Conservation (phyloP, 2,113 vertebrate genomes). For the Ciconia maguari region DNA sequence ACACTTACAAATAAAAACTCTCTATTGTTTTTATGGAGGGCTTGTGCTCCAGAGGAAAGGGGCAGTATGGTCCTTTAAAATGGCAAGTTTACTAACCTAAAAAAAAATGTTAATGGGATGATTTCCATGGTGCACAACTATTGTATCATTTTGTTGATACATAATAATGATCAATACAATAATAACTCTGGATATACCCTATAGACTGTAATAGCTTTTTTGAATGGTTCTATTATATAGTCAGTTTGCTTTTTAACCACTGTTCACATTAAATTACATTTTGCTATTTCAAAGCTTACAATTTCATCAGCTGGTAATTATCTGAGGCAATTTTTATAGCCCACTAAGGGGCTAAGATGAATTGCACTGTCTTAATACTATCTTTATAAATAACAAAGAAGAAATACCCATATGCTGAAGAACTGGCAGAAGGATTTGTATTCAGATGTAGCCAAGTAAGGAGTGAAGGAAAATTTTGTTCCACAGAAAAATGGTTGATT, state of each 20-base stretch:
- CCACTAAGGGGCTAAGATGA: slow-evolving; percentile 34
- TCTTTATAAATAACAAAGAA: slow-evolving; percentile 51
- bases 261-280: slow-evolving; percentile 46
- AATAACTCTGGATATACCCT: slow-evolving; percentile 2
- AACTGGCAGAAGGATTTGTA: not conserved
- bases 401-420: not conserved
- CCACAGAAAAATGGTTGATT: not conserved
- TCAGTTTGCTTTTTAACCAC: slow-evolving; percentile 46
- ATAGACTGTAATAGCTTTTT: slow-evolving; percentile 36
- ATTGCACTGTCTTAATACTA: slow-evolving; percentile 17
- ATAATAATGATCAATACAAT: slow-evolving; percentile 47
- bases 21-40: not conserved
- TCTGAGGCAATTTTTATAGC: slow-evolving; percentile 44
- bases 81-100: not conserved
- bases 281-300: slow-evolving; percentile 45
- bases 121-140: not conserved
- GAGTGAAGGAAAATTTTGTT: not conserved
- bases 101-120: not conserved
- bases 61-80: not conserved
- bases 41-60: not conserved
- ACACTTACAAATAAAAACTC: not conserved
- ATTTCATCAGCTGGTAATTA: slow-evolving; percentile 63
- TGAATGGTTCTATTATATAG: slow-evolving; percentile 38
- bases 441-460: not conserved
- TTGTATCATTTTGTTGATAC: slow-evolving; percentile 13